Base-by-base conservation (phyloP, 2,888 invertebrate genomes). In the Eulithis prunata region DNA sequence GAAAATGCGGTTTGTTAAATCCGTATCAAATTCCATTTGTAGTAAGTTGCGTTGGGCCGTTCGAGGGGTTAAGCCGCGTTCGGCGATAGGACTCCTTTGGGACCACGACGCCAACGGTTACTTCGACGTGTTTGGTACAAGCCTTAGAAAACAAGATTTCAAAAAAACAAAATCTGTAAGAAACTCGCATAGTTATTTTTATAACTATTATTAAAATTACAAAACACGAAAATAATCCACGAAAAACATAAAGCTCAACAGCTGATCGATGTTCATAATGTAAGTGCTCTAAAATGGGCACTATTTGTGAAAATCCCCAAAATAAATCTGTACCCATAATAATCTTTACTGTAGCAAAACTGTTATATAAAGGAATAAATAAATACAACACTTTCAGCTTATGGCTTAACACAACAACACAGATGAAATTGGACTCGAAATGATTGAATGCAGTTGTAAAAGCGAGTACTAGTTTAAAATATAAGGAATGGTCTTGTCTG, bases 381-480 rank as follows among this genome's bases (percentile, higher is more conserved):
- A 21, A 6, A 57, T 36, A 56, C 51, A 46, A 6, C 82, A 81
- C 84, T 75, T 49, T 13, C 21, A 72, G 67, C 74, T 62, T 68
- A 12, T 82, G 36, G 69, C 80, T 79, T 79, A 62, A 32, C 49
- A 57, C 71, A 77, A 69, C 57, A 60, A 68, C 75, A 71, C 73
- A 82, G 81, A 83, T 84, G 81, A 89, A 90, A 90, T 90, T 89
- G 90, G 85, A 88, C 82, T 85, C 83, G 82, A 89, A 89, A 91
- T 91, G 91, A 91, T 90, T 90, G 89, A 91, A 91, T 88, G 90
- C 88, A 90, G 87, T 89, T 90, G 88, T 87, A 89, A 87, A 88
- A 88, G 86, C 83, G 77, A 84, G 81, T 83, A 54, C 60, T 54
- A 82, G 82, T 82, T 83, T 85, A 83, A 85, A 87, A 88, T 87